Conservation (phyloP, 1,140 invertebrate genomes). For the Aphaenogaster ashmeadi region DNA sequence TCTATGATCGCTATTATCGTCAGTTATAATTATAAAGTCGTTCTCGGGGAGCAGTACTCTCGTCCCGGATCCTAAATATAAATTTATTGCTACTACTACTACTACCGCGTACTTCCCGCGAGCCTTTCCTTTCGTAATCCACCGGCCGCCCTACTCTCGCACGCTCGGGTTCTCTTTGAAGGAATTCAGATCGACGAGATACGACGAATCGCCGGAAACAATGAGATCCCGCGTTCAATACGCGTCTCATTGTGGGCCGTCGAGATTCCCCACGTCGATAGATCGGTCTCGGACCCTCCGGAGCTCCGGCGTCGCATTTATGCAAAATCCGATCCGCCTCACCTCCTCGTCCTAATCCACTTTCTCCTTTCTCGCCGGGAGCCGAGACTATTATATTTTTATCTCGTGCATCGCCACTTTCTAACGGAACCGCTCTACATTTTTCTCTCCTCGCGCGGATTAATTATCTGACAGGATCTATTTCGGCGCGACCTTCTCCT, state of each 20-base stretch:
- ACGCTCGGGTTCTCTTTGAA: conserved; percentile 20
- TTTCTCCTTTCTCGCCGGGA: conserved; percentile 51
- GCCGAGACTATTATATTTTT: conserved; percentile 48
- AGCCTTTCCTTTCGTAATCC: conserved; percentile 21
- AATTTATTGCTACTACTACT: neutral
- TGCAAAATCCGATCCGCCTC: conserved; percentile 44
- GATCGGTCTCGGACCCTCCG: conserved; percentile 32
- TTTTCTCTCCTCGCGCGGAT: conserved; percentile 40
- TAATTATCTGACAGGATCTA: conserved; percentile 40
- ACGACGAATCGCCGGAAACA: conserved; percentile 55
- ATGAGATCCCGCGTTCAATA: conserved; percentile 41
- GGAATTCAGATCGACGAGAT: conserved; percentile 29
- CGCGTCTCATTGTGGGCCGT: conserved; percentile 39
- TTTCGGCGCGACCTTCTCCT: conserved; percentile 36
- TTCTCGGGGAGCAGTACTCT: neutral
- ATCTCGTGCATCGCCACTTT: conserved; percentile 56
- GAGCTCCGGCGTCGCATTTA: conserved; percentile 30
- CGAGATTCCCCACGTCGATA: conserved; percentile 46
- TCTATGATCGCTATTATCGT: neutral
- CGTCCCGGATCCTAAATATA: conserved; percentile 7
- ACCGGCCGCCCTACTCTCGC: neutral
- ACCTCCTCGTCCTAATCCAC: conserved; percentile 50
- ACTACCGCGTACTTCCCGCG: neutral
- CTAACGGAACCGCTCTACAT: conserved; percentile 46
- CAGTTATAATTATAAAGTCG: neutral